phyloP scores from a whole-genome alignment of 2,113 vertebrate species.

The Sula dactylatra region DNA sequence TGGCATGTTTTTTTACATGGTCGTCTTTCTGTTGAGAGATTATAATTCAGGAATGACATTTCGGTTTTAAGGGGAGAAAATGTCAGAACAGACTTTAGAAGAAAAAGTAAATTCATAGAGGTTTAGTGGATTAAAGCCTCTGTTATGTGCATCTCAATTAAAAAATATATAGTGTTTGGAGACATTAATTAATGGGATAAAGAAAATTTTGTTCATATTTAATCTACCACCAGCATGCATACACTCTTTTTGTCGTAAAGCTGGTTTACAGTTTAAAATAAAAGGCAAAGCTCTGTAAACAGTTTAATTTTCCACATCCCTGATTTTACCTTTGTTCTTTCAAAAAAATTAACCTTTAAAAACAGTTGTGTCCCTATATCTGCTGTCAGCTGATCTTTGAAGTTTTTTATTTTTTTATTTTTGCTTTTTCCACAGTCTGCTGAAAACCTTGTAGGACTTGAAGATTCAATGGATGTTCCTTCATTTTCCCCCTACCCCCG shows the following conservation, averaged over 20 bases:
- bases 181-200: background rate
- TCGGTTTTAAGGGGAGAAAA: constrained; percentile 2
- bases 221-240: background rate
- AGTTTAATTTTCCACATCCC: background rate
- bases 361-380: background rate
- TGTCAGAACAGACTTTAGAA: constrained; percentile 3
- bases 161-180: background rate
- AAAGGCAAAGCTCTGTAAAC: background rate
- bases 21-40: constrained; percentile 12
- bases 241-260: background rate
- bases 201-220: background rate
- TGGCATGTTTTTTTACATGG: background rate
- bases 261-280: background rate
- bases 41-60: constrained; percentile 38
- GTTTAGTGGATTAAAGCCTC: background rate
- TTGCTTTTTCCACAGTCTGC: background rate
- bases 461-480: background rate
- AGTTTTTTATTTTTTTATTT: background rate
- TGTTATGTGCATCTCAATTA: background rate
- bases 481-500: background rate
- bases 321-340: background rate
- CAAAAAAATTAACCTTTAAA: background rate
- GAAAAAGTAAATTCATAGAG: constrained; percentile 12
- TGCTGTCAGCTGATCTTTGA: background rate
- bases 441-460: background rate